Evolutionary conservation across 1,140 invertebrate genomes (phyloP), one percentile per base, ranked within the genome.

Genomic region (Prorops nasuta): DNA sequence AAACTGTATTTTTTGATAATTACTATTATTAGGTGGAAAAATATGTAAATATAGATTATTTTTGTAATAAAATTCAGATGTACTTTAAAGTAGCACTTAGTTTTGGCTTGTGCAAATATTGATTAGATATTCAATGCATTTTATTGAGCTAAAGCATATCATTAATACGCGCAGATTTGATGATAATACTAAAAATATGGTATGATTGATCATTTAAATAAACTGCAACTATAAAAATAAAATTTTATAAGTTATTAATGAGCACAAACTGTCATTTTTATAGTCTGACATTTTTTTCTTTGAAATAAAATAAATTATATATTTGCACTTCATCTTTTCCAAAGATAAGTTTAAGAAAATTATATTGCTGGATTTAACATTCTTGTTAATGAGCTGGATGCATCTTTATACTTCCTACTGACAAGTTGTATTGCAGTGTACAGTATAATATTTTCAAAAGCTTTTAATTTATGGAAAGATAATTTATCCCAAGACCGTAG

Each of bases 41-140:
- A 69, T 72, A 71, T 63, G 51, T 50, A 18, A 55, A 54, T 58
- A 58, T 48, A 56, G 51, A 42, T 63, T 57, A 65, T 69, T 63
- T 56, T 60, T 65, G 63, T 62, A 44, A 58, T 21, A 56, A 59
- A 58, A 60, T 62, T 57, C 46, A 56, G 35, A 52, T 28, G 57
- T 57, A 51, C 51, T 35, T 20, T 40, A 52, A 49, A 37, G 32
- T 47, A 61, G 47, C 28, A 52, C 34, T 12, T 21, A 28, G 51
- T 40, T 47, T 20, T 45, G 41, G 47, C 36, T 35, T 6, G 35
- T 43, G 36, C 34, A 43, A 44, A 41, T 49, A 53, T 44, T 35
- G 24, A 51, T 43, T 44, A 17, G 38, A 37, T n/a, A 12, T 52
- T 51, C 55, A 20, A 34, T 50, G 35, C 12, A 46, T 38, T 38